Evolutionary conservation across 2,888 invertebrate genomes (phyloP).

Genomic region (Drosophila tanythrix): DNA sequence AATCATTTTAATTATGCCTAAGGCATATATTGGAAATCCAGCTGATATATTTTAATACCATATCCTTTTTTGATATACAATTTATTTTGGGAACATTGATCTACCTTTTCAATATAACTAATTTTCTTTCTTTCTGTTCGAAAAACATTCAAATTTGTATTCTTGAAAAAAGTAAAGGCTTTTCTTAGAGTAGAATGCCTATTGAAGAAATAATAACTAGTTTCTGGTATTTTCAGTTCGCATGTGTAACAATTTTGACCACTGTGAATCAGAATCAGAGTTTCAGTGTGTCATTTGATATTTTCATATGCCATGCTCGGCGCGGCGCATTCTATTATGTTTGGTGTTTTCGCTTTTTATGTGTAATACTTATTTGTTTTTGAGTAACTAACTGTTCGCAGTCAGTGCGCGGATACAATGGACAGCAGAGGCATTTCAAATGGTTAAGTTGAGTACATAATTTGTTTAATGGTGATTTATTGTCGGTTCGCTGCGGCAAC

Average conservation of each 20-base stretch:
- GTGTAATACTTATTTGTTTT: conserved; percentile 27
- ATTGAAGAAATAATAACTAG: neutral
- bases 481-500: conserved; percentile 52
- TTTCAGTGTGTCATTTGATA: neutral
- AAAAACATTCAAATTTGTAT: neutral
- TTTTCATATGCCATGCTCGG: conserved; percentile 4
- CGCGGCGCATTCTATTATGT: conserved; percentile 17
- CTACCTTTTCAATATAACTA: neutral
- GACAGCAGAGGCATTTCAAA: conserved; percentile 66
- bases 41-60: accelerated
- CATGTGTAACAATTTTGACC: neutral
- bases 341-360: neutral
- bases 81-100: neutral
- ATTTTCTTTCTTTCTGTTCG: neutral
- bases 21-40: neutral
- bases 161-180: neutral
- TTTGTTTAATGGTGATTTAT: conserved; percentile 80
- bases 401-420: conserved; percentile 53
- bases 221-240: neutral
- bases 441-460: conserved; percentile 74
- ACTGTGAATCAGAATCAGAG: conserved; percentile 21
- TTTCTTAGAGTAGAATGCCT: neutral
- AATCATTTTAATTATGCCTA: neutral
- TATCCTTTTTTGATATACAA: neutral
- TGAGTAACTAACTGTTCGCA: conserved; percentile 30